These are phyloP conservation scores for Seira sanloemensis DNA, from an alignment of 2,888 invertebrate species.

Conservation along the genomic window DNA sequence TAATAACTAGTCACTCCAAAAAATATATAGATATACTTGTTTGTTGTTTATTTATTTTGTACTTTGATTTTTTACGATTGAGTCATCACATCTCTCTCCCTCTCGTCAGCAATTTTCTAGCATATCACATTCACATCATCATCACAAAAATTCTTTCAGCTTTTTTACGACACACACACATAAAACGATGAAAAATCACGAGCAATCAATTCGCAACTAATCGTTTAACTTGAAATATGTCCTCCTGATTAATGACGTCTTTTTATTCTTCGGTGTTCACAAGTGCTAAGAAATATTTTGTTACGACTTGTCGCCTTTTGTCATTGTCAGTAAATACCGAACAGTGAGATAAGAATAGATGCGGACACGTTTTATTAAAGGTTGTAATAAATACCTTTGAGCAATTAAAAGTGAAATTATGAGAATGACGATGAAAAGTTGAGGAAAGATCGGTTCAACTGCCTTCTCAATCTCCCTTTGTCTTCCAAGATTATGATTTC, in stretches of 20 bases:
- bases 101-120: background rate
- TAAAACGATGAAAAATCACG: background rate
- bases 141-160: background rate
- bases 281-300: no score
- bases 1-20: constrained; percentile 31
- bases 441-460: no score
- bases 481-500: no score
- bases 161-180: background rate
- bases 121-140: constrained; percentile 14
- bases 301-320: no score
- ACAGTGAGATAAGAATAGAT: no score
- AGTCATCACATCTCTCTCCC: background rate
- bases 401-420: no score
- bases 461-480: no score
- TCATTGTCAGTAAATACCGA: no score
- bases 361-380: no score
- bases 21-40: constrained; percentile 6
- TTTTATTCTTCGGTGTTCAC: background rate
- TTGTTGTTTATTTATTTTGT: background rate
- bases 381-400: no score
- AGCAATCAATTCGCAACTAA: background rate
- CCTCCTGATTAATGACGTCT: background rate
- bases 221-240: background rate
- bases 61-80: background rate
- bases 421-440: no score